phyloP scores from a whole-genome alignment of 2,113 vertebrate species.

The Ceratotherium simum region DNA sequence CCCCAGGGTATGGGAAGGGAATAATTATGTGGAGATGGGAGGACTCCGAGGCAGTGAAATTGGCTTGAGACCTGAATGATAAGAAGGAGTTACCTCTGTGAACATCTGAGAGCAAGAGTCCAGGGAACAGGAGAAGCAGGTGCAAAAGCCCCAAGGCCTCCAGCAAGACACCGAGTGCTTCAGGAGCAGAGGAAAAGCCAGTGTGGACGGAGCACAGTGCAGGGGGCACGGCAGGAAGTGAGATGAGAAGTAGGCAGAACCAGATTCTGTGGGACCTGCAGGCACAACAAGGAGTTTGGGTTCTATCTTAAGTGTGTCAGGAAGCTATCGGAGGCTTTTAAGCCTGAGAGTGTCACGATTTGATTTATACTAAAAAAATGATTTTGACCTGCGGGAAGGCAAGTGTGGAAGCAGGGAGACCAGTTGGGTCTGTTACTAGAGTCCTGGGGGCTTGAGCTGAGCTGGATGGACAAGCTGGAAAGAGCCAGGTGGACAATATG shows the following conservation, averaged over 20 bases:
- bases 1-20: neutral
- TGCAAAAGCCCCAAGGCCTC: neutral
- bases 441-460: neutral
- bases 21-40: neutral
- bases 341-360: neutral
- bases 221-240: neutral
- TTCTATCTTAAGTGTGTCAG: neutral
- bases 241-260: neutral
- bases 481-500: neutral
- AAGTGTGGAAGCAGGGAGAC: neutral
- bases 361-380: neutral
- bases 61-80: neutral
- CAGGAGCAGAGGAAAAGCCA: neutral
- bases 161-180: neutral
- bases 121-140: neutral
- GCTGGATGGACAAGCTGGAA: neutral
- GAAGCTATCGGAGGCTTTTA: neutral
- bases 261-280: neutral
- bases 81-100: neutral
- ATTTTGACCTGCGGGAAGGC: neutral
- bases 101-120: neutral
- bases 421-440: neutral
- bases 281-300: neutral
- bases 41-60: neutral
- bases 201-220: fast-evolving